phyloP scores from a whole-genome alignment of 2,797 vertebrate genomes.

The Lacerta viridis region DNA sequence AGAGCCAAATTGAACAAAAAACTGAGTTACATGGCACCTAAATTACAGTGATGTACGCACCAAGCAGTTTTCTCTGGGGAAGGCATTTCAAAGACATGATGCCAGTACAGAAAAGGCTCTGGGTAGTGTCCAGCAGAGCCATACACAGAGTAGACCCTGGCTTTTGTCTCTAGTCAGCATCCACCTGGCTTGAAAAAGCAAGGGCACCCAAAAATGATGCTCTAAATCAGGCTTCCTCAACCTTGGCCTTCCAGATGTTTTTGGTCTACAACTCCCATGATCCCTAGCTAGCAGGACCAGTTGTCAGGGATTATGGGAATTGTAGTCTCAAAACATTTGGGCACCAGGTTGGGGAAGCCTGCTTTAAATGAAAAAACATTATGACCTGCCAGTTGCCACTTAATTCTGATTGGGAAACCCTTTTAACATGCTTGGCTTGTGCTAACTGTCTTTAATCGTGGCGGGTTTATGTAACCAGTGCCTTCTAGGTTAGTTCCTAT shows the following conservation, averaged over 20 bases:
- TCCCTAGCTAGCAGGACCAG: too few relatives aligned
- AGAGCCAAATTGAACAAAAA: neutral
- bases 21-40: neutral
- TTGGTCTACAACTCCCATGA: too few relatives aligned
- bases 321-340: neutral
- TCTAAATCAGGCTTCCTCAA: too few relatives aligned
- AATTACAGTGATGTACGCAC: neutral
- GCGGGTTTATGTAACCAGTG: conserved; percentile 30
- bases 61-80: neutral
- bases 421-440: neutral
- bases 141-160: too few relatives aligned
- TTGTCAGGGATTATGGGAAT: too few relatives aligned
- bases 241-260: too few relatives aligned
- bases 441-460: neutral
- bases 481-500: conserved; percentile 53
- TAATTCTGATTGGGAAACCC: neutral
- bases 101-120: neutral
- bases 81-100: neutral
- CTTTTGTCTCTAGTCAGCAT: neutral
- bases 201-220: too few relatives aligned
- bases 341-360: too few relatives aligned
- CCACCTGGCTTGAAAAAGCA: neutral
- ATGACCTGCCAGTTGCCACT: neutral
- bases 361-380: neutral
- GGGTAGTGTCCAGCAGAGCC: too few relatives aligned